These are phyloP conservation scores for Achlya flavicornis DNA, from an alignment of 2,888 invertebrate species.

Conservation along the genomic window DNA sequence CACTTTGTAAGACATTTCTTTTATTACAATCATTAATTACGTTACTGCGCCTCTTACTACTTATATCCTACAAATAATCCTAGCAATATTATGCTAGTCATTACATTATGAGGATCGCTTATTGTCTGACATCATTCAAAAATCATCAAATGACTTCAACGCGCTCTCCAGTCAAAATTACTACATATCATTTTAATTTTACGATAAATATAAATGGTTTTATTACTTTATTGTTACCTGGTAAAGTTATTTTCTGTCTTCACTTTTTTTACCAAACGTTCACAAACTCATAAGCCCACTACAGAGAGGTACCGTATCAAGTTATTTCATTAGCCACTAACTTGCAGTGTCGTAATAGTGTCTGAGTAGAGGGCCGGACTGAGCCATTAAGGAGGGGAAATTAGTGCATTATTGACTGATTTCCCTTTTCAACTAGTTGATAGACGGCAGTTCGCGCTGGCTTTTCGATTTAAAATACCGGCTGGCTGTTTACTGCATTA, in stretches of 20 bases:
- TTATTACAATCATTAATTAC: neutral
- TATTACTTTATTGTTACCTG: neutral
- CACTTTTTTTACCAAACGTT: neutral
- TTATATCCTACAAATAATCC: neutral
- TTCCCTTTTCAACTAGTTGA: conserved; percentile 80
- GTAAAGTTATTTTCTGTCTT: neutral
- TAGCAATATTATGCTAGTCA: too few relatives aligned
- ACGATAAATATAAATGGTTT: neutral
- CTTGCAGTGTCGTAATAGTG: conserved; percentile 67
- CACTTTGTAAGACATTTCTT: neutral
- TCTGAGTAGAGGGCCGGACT: conserved; percentile 62
- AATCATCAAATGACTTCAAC: conserved; percentile 7
- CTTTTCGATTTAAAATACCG: conserved; percentile 71
- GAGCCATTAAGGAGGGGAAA: conserved; percentile 81
- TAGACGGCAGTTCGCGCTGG: conserved; percentile 61
- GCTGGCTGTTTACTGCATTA: conserved; percentile 62
- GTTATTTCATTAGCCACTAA: conserved; percentile 60
- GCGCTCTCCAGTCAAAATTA: neutral
- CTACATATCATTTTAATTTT: neutral
- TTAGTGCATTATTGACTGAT: conserved; percentile 84
- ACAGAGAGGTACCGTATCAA: conserved; percentile 27
- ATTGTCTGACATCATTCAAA: neutral
- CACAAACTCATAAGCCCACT: neutral
- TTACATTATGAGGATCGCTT: neutral
- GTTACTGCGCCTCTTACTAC: neutral